Percentiles rank a stretch among this genome's conserved stretches.
Evolutionary conservation across 2,797 vertebrate genomes (phyloP).

Genomic region (Trachops cirrhosus): DNA sequence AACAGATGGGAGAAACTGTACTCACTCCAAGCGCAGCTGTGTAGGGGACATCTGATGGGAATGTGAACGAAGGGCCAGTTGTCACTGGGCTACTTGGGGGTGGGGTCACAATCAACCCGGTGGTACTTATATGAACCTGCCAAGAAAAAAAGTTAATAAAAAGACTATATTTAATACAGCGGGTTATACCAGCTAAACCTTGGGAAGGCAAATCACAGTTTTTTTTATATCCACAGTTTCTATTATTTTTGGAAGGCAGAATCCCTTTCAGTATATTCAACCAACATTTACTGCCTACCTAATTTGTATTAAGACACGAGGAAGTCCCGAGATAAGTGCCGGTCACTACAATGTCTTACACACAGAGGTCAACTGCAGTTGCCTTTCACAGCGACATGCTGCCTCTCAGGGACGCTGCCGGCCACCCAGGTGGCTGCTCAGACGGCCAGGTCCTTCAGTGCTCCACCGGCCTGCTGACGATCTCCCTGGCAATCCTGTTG

Average conservation of each 20-base stretch:
- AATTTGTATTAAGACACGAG: neutral
- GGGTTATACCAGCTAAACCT: neutral
- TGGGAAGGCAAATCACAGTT: neutral
- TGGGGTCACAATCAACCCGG: constrained; percentile 96
- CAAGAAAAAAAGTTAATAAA: constrained; percentile 20
- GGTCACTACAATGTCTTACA: neutral
- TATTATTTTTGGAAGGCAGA: neutral
- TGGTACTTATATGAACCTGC: constrained; percentile 98
- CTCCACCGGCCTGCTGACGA: neutral
- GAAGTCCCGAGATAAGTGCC: neutral
- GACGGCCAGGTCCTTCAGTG: neutral
- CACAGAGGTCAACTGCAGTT: neutral
- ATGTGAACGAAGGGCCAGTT: constrained; percentile 94
- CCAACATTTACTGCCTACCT: neutral
- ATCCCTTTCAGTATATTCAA: neutral
- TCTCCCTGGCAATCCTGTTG: neutral
- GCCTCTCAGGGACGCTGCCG: neutral
- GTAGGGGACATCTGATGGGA: constrained; percentile 93
- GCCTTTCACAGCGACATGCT: neutral
- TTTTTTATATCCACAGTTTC: neutral
- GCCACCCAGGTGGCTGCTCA: neutral
- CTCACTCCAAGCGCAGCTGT: constrained; percentile 87
- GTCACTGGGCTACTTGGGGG: constrained; percentile 98
- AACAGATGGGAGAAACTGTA: constrained; percentile 33
- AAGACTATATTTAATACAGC: neutral